Evolutionary conservation across 1,140 invertebrate genomes (phyloP).

Genomic region (Drosophila biarmipes): DNA sequence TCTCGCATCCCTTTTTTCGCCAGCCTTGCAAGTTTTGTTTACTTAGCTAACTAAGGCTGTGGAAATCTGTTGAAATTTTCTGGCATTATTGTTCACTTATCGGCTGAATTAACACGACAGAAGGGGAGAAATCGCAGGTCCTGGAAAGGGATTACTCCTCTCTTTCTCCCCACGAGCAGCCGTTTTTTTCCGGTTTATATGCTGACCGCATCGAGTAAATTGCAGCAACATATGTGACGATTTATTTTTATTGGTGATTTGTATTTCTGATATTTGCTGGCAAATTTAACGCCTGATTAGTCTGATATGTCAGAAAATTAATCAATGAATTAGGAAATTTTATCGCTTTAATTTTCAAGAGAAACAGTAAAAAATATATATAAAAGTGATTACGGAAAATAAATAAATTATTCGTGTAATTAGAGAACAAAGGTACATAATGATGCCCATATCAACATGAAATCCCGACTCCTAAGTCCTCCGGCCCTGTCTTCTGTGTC

Average conservation of each 20-base stretch:
- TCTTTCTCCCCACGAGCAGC: slow-evolving; percentile 6
- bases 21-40: slow-evolving; percentile 42
- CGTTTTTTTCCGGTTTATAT: slow-evolving; percentile 13
- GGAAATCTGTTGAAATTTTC: slow-evolving; percentile 63
- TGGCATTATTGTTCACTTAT: slow-evolving; percentile 80
- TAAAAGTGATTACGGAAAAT: neutral
- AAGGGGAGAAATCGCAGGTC: slow-evolving; percentile 31
- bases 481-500: too few relatives aligned
- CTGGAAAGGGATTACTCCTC: slow-evolving; percentile 10
- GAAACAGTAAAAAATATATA: neutral
- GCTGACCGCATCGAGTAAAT: slow-evolving; percentile 66
- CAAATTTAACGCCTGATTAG: slow-evolving; percentile 70
- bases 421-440: neutral
- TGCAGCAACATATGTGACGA: slow-evolving; percentile 76
- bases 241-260: slow-evolving; percentile 64
- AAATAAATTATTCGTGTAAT: neutral
- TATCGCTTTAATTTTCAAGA: neutral
- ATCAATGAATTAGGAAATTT: neutral
- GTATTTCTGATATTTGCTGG: slow-evolving; percentile 41
- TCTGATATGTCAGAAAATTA: slow-evolving; percentile 30
- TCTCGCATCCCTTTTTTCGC: slow-evolving; percentile 8
- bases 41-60: slow-evolving; percentile 56
- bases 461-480: neutral
- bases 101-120: slow-evolving; percentile 73
- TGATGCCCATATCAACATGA: neutral